Percentiles rank a stretch among this genome's conserved stretches.
phyloP scores from a whole-genome alignment of 2,888 invertebrate genomes.

The Epinotia ramella region DNA sequence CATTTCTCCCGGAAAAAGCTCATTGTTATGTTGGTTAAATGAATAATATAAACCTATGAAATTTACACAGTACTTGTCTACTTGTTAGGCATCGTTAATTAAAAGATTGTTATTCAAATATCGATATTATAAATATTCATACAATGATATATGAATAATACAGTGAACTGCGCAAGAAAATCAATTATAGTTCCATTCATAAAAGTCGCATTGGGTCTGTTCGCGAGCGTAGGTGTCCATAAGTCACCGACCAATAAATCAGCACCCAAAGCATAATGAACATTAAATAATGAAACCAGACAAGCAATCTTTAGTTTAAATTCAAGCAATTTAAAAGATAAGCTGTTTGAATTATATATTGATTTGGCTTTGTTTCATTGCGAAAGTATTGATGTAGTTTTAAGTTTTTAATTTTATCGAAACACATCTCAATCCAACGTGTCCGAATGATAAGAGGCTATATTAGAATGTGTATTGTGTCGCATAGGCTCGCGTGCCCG shows the following conservation, averaged over 20 bases:
- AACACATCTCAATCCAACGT: conserved; percentile 44
- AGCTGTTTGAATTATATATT: background rate
- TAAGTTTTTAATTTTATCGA: background rate
- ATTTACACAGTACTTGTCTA: conserved; percentile 21
- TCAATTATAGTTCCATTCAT: conserved; percentile 75
- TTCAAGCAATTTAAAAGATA: conserved; percentile 11
- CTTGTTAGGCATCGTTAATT: conserved; percentile 30
- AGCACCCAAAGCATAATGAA: conserved; percentile 50
- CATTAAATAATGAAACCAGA: conserved; percentile 42
- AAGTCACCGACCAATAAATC: conserved; percentile 67
- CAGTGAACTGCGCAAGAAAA: conserved; percentile 68
- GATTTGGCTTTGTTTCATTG: conserved; percentile 7
- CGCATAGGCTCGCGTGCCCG: conserved; percentile 71
- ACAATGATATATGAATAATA: conserved; percentile 56
- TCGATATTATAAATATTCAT: conserved; percentile 57
- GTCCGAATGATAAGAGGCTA: conserved; percentile 60
- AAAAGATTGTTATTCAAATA: conserved; percentile 43
- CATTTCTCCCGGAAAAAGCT: conserved; percentile 38
- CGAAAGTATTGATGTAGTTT: background rate
- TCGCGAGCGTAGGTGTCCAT: conserved; percentile 67
- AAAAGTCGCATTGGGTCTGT: conserved; percentile 65
- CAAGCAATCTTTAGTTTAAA: conserved; percentile 28
- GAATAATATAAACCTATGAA: conserved; percentile 24
- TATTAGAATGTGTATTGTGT: conserved; percentile 69
- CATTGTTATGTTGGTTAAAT: conserved; percentile 24